These are phyloP conservation scores for Sminthurides bifidus DNA, from an alignment of 1,140 invertebrate genomes.

Conservation along the genomic window DNA sequence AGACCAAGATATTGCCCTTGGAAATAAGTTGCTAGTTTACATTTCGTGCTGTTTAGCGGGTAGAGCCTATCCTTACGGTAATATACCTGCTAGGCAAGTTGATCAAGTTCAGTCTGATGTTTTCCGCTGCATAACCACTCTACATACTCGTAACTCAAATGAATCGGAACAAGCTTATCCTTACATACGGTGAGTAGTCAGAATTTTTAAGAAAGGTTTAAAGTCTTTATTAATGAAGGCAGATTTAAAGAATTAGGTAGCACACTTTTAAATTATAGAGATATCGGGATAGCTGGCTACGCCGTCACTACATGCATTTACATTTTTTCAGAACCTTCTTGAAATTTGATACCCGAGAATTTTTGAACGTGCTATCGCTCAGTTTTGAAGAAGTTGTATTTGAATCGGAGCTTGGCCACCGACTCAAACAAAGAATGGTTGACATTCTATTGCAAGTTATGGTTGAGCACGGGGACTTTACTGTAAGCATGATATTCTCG, in stretches of 20 bases:
- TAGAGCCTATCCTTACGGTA: slow-evolving; percentile 73
- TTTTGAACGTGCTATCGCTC: slow-evolving; percentile 75
- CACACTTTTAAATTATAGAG: neutral
- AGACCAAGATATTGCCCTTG: slow-evolving; percentile 44
- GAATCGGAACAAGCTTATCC: slow-evolving; percentile 62
- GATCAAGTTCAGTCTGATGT: slow-evolving; percentile 61
- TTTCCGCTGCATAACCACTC: slow-evolving; percentile 39
- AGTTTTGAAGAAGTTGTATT: slow-evolving; percentile 79
- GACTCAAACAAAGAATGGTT: slow-evolving; percentile 63
- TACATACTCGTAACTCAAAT: slow-evolving; percentile 53
- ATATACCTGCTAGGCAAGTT: slow-evolving; percentile 57
- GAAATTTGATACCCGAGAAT: slow-evolving; percentile 75
- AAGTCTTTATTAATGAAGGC: too few relatives aligned
- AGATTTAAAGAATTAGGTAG: neutral
- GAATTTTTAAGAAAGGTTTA: slow-evolving; percentile 3
- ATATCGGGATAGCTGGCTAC: neutral
- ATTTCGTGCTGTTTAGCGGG: slow-evolving; percentile 86
- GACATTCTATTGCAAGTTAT: slow-evolving; percentile 68
- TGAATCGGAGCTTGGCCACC: slow-evolving; percentile 54
- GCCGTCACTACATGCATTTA: neutral
- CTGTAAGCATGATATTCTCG: too few relatives aligned
- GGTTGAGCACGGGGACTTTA: slow-evolving; percentile 53
- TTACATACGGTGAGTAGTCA: slow-evolving; percentile 45
- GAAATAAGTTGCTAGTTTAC: slow-evolving; percentile 85
- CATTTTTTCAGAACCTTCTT: slow-evolving; percentile 53